phyloP scores from a whole-genome alignment of 2,797 vertebrate species.

The Furcifer pardalis region DNA sequence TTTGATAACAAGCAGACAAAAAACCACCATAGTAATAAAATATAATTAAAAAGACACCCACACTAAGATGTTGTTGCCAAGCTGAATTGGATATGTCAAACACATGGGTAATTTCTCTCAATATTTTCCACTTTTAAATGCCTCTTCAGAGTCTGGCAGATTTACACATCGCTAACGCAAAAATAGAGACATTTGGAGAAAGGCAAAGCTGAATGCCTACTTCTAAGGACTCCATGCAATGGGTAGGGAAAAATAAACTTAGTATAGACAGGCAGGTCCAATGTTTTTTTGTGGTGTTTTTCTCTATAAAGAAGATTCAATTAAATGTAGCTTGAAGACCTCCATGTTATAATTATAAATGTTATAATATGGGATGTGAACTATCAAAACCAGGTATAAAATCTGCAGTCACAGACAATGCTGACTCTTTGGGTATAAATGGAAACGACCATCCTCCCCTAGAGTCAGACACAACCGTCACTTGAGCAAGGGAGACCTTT shows the following conservation, averaged over 20 bases:
- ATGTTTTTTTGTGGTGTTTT: not conserved
- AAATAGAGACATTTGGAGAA: not conserved
- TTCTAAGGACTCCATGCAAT: not conserved
- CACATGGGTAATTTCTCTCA: not conserved
- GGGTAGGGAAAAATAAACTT: not conserved
- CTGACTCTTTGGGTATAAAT: no score
- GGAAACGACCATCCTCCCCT: no score
- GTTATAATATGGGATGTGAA: no score
- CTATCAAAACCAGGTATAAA: no score
- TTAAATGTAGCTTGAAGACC: not conserved
- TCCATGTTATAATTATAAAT: no score
- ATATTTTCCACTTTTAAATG: conserved; percentile 12
- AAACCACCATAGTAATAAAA: not conserved
- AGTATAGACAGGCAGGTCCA: not conserved
- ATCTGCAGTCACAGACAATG: no score
- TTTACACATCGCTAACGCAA: not conserved
- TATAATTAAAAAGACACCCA: not conserved
- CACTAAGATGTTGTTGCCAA: not conserved
- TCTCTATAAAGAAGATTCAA: not conserved
- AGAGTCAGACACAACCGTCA: no score
- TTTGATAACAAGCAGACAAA: not conserved
- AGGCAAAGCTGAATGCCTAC: not conserved
- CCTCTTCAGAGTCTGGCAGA: not conserved
- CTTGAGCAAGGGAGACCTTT: no score
- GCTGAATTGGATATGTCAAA: not conserved